Evolutionary conservation across 35 echinoderm and acorn worm genomes (phyloP).

Genomic region (Stichopus chloronotus): DNA sequence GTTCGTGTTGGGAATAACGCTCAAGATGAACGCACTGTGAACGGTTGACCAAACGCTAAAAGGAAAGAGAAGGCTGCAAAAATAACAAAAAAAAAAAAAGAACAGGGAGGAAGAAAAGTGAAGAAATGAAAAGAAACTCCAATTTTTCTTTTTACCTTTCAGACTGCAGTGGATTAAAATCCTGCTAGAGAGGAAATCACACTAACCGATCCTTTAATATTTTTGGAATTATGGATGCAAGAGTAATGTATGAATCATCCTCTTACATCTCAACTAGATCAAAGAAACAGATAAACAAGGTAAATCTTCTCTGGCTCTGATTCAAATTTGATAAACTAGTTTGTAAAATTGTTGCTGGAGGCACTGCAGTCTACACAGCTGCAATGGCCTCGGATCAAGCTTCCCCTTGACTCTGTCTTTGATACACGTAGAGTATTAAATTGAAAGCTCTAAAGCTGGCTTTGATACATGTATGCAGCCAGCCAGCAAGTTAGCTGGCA

Average conservation of each 20-base stretch:
- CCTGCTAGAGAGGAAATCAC: not conserved
- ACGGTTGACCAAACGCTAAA: not conserved
- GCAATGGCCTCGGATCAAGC: not conserved
- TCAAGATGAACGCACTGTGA: not conserved
- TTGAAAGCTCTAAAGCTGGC: not conserved
- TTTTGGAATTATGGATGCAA: constrained; percentile 4
- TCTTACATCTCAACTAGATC: constrained; percentile 7
- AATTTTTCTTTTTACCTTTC: not conserved
- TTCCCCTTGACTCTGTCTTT: not conserved
- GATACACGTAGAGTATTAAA: not conserved
- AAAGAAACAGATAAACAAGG: not conserved
- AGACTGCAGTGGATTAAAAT: not conserved
- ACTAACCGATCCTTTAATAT: not conserved
- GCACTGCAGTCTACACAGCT: constrained; percentile 8
- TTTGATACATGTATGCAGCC: too few relatives aligned
- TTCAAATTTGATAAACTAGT: constrained; percentile 42
- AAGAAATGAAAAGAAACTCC: not conserved
- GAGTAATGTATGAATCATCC: constrained; percentile 37
- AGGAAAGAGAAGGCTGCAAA: too few relatives aligned
- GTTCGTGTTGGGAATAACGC: not conserved
- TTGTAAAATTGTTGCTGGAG: constrained; percentile 26
- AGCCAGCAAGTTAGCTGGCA: too few relatives aligned
- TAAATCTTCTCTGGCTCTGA: constrained; percentile 10
- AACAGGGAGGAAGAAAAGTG: not conserved
- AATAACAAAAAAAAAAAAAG: not conserved